Evolutionary conservation across 2,113 vertebrate genomes (phyloP), one percentile per base, ranked within the genome.

Genomic region (Scomber colias): DNA sequence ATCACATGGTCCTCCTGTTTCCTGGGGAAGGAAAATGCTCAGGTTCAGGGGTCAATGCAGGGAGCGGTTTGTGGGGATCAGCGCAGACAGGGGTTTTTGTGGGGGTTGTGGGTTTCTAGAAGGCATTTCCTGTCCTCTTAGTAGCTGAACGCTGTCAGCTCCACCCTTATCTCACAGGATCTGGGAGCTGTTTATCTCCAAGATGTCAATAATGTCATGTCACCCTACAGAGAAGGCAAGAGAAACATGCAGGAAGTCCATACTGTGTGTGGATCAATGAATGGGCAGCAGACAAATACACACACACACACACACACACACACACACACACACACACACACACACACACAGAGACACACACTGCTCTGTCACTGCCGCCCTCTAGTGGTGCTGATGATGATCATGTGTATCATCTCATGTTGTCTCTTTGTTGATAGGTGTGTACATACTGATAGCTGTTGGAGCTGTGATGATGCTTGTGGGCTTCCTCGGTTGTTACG

Each of bases 391-490:
- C 31, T 13, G 9, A 35, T 10, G 60, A 31, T 40, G 35, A 40
- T 7, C 35, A 8, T 9, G 35, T 40, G 35, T 40, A 50, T 53
- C 11, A 35, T 31, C 27, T 60, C 57, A 44, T 45, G 31, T 50
- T 50, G 10, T 65, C 2, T 81, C 10, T 56, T 2, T 79, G 10
- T 70, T 64, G 27, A 0, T 91, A 99, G 98, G 98, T 87, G 96
- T 99, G 89, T 99, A 99, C 94, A 99, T 99, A 86, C 93, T 99
- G 89, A 99, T 99, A 0, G 97, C 97, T 0, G 98, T 99, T 0
- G 98, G 98, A 1, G 97, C 98, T 0, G 96, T 99, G 86, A 99
- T 99, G 98, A 99, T 99, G 98, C 97, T 99, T 0, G 98, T 99
- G 15, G 98, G 98, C 19, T 99, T 99, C 90, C 95, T 99, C 15